Base-by-base conservation (phyloP, 2,113 vertebrate species). In the Forbesichthys agassizii region DNA sequence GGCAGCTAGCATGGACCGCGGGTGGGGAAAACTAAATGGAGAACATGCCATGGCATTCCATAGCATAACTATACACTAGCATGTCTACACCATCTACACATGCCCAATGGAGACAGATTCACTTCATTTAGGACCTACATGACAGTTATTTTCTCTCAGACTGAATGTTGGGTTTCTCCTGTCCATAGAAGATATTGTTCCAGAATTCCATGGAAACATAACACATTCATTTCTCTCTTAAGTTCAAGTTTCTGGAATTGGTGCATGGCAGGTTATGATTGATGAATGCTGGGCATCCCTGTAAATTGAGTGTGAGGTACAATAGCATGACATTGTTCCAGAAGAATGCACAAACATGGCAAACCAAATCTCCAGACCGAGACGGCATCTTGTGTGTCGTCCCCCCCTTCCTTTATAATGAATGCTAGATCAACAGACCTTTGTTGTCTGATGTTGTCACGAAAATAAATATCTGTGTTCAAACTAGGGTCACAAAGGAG, bases 1-100 rank as follows among this genome's bases (percentile, higher is more conserved):
- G 87, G 81, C 87, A 78, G 73, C 76, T 74, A 52, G 33, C 56
- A 59, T 75, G 68, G 58, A 68, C 36, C 75, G 56, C 16, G 49
- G 33, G 56, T 1, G 54, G 64, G 61, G 57, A 75, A 76, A 67
- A 67, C 64, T 48, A 36, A 66, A 47, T n/a, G 20, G 18, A 62
- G 20, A 53, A 59, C 78, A 82, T 77, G 63, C 47, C 9, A 82
- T 77, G 63, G 36, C 9, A 62, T 62, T 62, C 66, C 52, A 69
- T 54, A 61, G 63, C 48, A 54, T 49, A 68, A 64, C 62, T 58
- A 14, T 60, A 14, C 54, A 63, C 47, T 1, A 72, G 47, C 52
- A 46, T 0, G 42, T 75, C 36, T 47, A 59, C 55, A 61, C 68
- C 14, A 18, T 52, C 11, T 33, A 56, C 4, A 16, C 18, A 58